Evolutionary conservation across 2,888 invertebrate genomes (phyloP), one percentile per base, ranked within the genome.

Genomic region (Cenopis cana): DNA sequence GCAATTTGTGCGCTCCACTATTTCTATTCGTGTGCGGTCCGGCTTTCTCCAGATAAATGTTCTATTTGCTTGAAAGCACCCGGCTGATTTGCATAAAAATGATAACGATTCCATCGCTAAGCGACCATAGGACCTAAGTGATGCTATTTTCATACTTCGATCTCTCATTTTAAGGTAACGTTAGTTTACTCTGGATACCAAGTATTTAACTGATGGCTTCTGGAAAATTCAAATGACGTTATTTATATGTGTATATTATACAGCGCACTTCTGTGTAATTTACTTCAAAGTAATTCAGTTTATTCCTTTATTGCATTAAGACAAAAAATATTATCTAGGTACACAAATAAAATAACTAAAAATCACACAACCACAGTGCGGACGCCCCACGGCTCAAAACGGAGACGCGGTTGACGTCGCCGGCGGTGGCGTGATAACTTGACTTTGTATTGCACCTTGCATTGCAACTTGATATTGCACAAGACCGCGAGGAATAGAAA

Each of bases 21-120:
- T 18, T 49, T 17, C 46, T 24, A 74, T 69, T 73, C 79, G 81
- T 83, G 85, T 85, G 84, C 76, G 85, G 85, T 81, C 85, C 56
- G 73, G 76, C 76, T 78, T 77, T 78, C 79, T 77, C 74, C 73
- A 66, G 72, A 81, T 79, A 76, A 78, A 77, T 77, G 74, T 76
- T 76, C 75, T 75, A 78, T 82, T 83, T 79, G 79, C 81, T 79
- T 77, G 76, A 78, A 78, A 79, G 75, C 81, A 76, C 79, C 77
- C 77, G 68, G 69, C 72, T 75, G 75, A 78, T 86, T 86, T 85
- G 82, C 85, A 86, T 85, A 86, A 82, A 81, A 77, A 78, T 79
- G 83, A 85, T 85, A 85, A 81, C 78, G 77, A 69, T 75, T 71
- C 70, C 70, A 57, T 65, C 66, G 65, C 74, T 78, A 73, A 77